phyloP scores from a whole-genome alignment of 2,113 vertebrate genomes.

The Rutilus rutilus region DNA sequence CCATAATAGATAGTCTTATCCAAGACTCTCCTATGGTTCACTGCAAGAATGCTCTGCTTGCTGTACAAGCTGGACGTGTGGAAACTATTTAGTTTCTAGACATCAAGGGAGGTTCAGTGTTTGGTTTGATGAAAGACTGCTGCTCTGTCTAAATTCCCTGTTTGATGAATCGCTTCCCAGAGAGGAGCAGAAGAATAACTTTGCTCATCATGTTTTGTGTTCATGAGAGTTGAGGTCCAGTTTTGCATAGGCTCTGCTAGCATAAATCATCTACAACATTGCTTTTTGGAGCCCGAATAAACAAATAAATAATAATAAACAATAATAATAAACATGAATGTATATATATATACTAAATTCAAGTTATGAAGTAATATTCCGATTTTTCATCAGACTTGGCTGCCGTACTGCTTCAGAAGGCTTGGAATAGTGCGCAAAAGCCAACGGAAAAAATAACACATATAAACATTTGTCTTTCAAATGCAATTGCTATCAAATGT shows the following conservation, averaged over 20 bases:
- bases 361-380: too few relatives aligned
- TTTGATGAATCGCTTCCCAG: conserved; percentile 1
- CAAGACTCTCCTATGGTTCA: conserved; percentile 28
- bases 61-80: conserved; percentile 2
- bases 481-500: neutral
- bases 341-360: too few relatives aligned
- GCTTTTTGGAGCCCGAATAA: neutral
- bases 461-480: neutral
- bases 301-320: neutral
- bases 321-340: neutral
- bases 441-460: neutral
- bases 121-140: conserved; percentile 5
- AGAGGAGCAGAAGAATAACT: conserved; percentile 8
- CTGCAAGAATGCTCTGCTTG: conserved; percentile 10
- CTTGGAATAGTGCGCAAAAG: neutral
- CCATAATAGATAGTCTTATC: conserved; percentile 6
- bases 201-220: conserved; percentile 16
- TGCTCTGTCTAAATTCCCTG: neutral
- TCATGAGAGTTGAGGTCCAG: neutral
- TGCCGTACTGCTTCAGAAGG: neutral
- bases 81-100: neutral
- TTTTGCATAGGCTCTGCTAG: neutral
- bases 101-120: conserved; percentile 1
- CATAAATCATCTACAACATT: neutral
- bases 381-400: neutral